These are phyloP conservation scores for Drosophila cognata DNA, from an alignment of 2,888 invertebrate species.

Conservation along the genomic window DNA sequence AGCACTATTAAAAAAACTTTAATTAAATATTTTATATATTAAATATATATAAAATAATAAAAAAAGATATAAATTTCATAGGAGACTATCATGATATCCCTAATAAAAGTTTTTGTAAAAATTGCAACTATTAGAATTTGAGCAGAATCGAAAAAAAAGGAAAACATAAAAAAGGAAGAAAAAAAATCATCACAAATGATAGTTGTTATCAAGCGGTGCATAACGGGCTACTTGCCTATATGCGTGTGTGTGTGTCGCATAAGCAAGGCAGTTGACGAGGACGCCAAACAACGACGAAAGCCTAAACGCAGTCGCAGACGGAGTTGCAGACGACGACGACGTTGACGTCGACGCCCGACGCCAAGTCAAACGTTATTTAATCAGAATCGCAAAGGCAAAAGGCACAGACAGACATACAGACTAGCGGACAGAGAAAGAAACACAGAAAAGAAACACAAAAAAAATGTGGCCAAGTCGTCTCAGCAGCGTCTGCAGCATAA, in stretches of 20 bases:
- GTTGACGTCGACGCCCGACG: slow-evolving; percentile 50
- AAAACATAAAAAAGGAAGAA: background rate
- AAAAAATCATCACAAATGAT: slow-evolving; percentile 22
- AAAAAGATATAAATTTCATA: background rate
- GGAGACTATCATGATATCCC: background rate
- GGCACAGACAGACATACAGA: slow-evolving; percentile 44
- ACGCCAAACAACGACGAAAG: slow-evolving; percentile 41
- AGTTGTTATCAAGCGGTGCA: slow-evolving; percentile 34
- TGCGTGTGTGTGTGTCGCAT: slow-evolving; percentile 31
- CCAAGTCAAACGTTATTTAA: slow-evolving; percentile 80
- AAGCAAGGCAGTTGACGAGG: slow-evolving; percentile 50
- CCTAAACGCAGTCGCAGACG: slow-evolving; percentile 26
- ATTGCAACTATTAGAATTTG: background rate
- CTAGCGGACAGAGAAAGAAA: slow-evolving; percentile 14
- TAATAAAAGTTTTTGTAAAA: background rate
- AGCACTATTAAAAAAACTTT: background rate
- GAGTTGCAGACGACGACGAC: slow-evolving; percentile 22
- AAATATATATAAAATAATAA: background rate
- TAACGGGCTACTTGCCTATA: slow-evolving; percentile 44
- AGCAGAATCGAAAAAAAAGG: background rate
- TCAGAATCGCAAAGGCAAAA: slow-evolving; percentile 70
- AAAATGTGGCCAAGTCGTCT: slow-evolving; percentile 1
- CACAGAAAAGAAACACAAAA: slow-evolving; percentile 8
- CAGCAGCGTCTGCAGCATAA: slow-evolving; percentile 37
- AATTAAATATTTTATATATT: background rate